These are phyloP conservation scores for Chamaedrilus cognettii DNA, from an alignment of 2,888 invertebrate genomes.

Conservation along the genomic window DNA sequence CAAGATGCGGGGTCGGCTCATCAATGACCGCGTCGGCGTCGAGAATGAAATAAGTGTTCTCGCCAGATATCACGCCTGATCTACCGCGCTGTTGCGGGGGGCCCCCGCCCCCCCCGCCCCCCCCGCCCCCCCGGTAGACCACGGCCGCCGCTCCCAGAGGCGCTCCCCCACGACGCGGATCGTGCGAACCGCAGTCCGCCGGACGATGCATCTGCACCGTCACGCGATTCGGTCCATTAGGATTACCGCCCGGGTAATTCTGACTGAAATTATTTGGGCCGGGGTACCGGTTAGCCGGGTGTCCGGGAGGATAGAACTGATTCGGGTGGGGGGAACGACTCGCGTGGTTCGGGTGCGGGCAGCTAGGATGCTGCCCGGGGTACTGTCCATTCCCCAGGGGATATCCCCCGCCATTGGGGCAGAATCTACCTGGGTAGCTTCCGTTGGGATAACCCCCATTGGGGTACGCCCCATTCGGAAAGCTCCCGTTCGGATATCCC, in stretches of 20 bases:
- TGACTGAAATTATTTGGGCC: background rate
- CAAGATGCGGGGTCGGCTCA: constrained; percentile 6
- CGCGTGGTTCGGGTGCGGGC: background rate
- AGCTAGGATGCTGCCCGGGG: background rate
- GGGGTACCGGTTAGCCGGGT: background rate
- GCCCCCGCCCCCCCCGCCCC: background rate
- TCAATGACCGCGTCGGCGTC: constrained; percentile 25
- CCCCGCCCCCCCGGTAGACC: background rate
- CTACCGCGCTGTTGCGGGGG: constrained; percentile 1
- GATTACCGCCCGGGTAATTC: background rate
- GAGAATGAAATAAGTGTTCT: constrained; percentile 29
- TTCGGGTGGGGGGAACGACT: background rate
- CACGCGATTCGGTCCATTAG: constrained; percentile 11
- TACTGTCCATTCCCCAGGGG: background rate
- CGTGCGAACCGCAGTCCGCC: background rate
- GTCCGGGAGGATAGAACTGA: background rate
- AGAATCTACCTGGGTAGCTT: background rate
- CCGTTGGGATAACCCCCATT: background rate
- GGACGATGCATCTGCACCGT: constrained; percentile 26
- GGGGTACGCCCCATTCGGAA: background rate
- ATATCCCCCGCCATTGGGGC: constrained; percentile 6
- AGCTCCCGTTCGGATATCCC: constrained; percentile 4
- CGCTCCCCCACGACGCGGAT: background rate
- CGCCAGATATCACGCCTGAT: constrained; percentile 8
- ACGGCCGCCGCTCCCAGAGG: background rate